Evolutionary conservation across 37 sponge, comb jelly and placozoan species (phyloP).

Genomic region (Oopsacas minuta): DNA sequence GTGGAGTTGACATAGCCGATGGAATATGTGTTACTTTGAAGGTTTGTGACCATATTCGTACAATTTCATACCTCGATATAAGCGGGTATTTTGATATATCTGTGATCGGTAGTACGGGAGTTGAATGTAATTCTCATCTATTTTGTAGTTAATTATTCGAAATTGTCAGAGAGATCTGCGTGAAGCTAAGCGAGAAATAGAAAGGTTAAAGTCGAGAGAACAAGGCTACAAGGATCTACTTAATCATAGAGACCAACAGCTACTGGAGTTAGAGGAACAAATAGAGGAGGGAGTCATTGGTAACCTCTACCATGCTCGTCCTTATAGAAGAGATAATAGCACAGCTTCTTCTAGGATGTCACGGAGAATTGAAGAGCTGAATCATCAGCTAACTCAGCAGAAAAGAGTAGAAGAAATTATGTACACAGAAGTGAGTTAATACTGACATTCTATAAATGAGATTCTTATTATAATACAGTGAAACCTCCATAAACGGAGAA

Average conservation of each 20-base stretch:
- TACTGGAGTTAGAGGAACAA: not conserved
- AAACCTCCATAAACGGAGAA: too few relatives aligned
- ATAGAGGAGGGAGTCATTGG: not conserved
- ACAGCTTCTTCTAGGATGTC: not conserved
- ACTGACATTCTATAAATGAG: not conserved
- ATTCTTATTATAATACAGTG: too few relatives aligned
- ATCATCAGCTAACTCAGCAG: not conserved
- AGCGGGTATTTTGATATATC: too few relatives aligned
- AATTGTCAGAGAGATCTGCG: slow-evolving; percentile 12
- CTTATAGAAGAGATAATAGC: not conserved
- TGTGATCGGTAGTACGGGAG: too few relatives aligned
- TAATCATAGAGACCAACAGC: slow-evolving; percentile 4
- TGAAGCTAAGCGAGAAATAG: not conserved
- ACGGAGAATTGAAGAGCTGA: not conserved
- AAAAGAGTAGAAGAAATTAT: not conserved
- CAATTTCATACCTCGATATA: too few relatives aligned
- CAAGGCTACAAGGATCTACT: slow-evolving; percentile 14
- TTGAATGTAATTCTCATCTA: too few relatives aligned
- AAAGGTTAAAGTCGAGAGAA: not conserved
- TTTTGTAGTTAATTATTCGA: not conserved
- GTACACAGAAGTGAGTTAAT: not conserved
- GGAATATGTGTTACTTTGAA: too few relatives aligned
- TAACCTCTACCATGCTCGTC: not conserved
- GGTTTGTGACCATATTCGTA: too few relatives aligned
- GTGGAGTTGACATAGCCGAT: too few relatives aligned